Conservation (phyloP, 2,888 invertebrate species). For the Drosophila barbarae region DNA sequence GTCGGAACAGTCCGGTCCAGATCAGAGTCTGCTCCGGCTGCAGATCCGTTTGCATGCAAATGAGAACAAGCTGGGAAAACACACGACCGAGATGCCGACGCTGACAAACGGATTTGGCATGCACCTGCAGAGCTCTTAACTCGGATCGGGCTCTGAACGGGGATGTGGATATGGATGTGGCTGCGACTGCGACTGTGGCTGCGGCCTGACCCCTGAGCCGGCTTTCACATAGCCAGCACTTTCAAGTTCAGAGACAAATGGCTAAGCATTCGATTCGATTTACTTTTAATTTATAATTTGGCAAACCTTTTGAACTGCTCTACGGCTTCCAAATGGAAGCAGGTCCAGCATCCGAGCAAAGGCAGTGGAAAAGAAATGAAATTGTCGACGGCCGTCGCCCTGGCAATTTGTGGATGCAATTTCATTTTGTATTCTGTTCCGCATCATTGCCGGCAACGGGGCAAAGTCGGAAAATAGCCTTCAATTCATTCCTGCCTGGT, state of each 20-base stretch:
- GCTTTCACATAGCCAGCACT: slow-evolving; percentile 66
- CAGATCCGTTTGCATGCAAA: slow-evolving; percentile 71
- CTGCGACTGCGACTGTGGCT: slow-evolving; percentile 1
- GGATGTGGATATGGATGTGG: slow-evolving; percentile 19
- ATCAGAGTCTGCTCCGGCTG: slow-evolving; percentile 44
- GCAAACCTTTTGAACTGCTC: slow-evolving; percentile 67
- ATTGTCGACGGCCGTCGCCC: slow-evolving; percentile 62
- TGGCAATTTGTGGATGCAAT: slow-evolving; percentile 72
- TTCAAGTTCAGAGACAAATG: slow-evolving; percentile 72
- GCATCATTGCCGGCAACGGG: slow-evolving; percentile 57
- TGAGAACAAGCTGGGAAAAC: slow-evolving; percentile 67
- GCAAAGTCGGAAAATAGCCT: slow-evolving; percentile 20
- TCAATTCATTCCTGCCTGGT: slow-evolving; percentile 8
- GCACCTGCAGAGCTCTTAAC: slow-evolving; percentile 51
- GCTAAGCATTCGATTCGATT: slow-evolving; percentile 71
- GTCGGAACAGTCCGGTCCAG: slow-evolving; percentile 18
- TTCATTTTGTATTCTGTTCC: slow-evolving; percentile 70
- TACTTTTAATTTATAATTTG: slow-evolving; percentile 76
- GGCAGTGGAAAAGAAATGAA: slow-evolving; percentile 60
- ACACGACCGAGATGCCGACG: slow-evolving; percentile 43
- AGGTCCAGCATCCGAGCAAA: slow-evolving; percentile 1
- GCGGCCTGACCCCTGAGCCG: slow-evolving; percentile 51
- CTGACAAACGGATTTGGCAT: slow-evolving; percentile 72
- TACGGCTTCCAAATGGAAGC: slow-evolving; percentile 50
- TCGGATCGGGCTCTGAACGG: slow-evolving; percentile 7